Conservation (phyloP, 2,797 vertebrate species). For the Austrolebias charrua region DNA sequence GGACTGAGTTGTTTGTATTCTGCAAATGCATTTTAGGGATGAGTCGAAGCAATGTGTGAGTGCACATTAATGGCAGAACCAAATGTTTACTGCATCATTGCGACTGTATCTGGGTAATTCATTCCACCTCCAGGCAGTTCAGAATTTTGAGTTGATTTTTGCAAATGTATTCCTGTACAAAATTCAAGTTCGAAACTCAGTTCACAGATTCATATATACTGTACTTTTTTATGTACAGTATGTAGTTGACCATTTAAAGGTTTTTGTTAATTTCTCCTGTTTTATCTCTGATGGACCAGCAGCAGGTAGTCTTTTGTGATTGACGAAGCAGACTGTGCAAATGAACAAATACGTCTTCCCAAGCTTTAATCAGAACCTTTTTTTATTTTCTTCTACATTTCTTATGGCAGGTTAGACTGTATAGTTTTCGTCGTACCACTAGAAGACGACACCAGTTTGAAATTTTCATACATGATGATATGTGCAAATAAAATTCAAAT, state of each 20-base stretch:
- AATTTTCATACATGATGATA: conserved; percentile 3
- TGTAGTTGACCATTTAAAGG: neutral
- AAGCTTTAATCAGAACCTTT: neutral
- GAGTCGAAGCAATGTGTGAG: neutral
- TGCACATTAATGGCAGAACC: neutral
- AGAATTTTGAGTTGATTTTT: too few species aligned
- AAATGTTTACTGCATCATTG: neutral
- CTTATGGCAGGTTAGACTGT: neutral
- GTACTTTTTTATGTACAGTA: neutral
- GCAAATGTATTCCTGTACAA: too few species aligned
- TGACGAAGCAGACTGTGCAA: neutral
- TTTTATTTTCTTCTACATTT: neutral
- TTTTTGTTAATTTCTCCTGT: neutral
- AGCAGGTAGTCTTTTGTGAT: neutral
- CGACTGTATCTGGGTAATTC: neutral
- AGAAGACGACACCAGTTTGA: conserved; percentile 1
- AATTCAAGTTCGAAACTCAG: too few species aligned
- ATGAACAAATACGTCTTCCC: neutral
- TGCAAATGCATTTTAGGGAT: too few species aligned
- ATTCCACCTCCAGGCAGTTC: neutral
- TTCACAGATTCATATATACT: neutral
- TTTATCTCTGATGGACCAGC: neutral
- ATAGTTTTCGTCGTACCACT: neutral
- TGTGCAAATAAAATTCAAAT: neutral
- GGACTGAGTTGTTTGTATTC: too few species aligned